Conservation (phyloP, 2,888 invertebrate genomes). For the Hyposoter dolosus region DNA sequence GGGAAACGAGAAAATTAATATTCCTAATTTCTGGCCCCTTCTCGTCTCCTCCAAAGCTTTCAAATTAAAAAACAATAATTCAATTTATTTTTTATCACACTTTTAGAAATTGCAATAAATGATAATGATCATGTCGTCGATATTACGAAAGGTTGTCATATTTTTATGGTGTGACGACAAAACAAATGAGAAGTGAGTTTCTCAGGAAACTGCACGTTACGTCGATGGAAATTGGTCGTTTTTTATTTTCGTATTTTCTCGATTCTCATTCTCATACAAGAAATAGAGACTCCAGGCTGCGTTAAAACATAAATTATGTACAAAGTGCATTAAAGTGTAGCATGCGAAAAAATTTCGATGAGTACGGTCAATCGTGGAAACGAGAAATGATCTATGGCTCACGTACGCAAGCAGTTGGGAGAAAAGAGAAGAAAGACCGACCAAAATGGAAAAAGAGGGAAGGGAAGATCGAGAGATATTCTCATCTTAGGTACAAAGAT, state of each 20-base stretch:
- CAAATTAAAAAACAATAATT: background rate
- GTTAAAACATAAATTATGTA: background rate
- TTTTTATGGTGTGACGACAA: background rate
- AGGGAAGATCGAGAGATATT: slow-evolving; percentile 64
- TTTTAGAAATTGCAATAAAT: background rate
- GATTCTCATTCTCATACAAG: background rate
- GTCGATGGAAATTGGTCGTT: background rate
- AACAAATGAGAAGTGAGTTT: background rate
- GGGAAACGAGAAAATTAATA: slow-evolving; percentile 56
- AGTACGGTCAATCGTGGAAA: slow-evolving; percentile 41
- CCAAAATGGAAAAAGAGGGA: slow-evolving; percentile 27
- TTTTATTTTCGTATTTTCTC: background rate
- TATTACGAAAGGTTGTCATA: background rate
- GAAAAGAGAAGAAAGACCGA: slow-evolving; percentile 46
- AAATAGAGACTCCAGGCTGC: background rate
- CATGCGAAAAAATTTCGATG: slow-evolving; percentile 4
- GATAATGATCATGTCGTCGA: background rate
- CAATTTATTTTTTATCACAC: background rate
- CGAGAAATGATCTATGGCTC: slow-evolving; percentile 54
- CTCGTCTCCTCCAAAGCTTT: background rate
- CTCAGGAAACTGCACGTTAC: background rate
- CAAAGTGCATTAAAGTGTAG: background rate
- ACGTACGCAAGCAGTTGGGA: slow-evolving; percentile 35
- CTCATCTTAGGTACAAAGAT: slow-evolving; percentile 71
- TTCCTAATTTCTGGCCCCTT: slow-evolving; percentile 16